Evolutionary conservation across 2,888 invertebrate genomes (phyloP), one percentile per base, ranked within the genome.

Genomic region (Limulus polyphemus): DNA sequence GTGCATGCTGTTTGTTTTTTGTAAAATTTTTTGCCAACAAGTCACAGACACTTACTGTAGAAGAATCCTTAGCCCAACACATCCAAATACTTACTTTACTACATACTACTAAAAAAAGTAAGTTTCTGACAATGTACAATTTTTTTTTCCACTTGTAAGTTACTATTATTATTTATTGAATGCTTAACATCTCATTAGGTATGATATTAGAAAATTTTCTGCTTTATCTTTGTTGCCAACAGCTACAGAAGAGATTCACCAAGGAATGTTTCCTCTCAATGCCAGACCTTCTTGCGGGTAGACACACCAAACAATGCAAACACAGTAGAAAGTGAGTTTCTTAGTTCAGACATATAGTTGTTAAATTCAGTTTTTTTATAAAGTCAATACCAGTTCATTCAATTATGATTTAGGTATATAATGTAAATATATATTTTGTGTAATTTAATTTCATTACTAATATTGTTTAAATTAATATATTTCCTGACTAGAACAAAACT

Each of bases 261-360:
- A 61, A 74, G 74, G 0, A 32, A 74, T 0, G 65, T 74, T 47
- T 73, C 75, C 14, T 72, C 73, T 14, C 75, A 74, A 68, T 78
- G 79, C 47, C 80, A 80, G 68, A 77, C 79, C 47, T 79, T 79
- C 71, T 72, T 79, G 56, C 75, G 80, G 49, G 77, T 79, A 17
- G 81, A 81, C 72, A 81, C 81, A 57, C 81, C 81, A 14, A 76
- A 76, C 70, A 77, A 77, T 64, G 73, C 71, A 61, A 74, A 73
- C 63, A 72, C 67, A 57, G 65, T 67, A 51, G 69, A 69, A 56
- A 71, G 70, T 66, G 62, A 70, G 65, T 56, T 32, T 32, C 32
- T 32, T 2, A 32, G 32, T 32, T 32, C 32, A 32, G 3, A 32
- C 32, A 32, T 32, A 1, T 32, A 7, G 3, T 32, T 32, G 32